phyloP scores from a whole-genome alignment of 2,888 invertebrate genomes.

The Augochlorella aurata region DNA sequence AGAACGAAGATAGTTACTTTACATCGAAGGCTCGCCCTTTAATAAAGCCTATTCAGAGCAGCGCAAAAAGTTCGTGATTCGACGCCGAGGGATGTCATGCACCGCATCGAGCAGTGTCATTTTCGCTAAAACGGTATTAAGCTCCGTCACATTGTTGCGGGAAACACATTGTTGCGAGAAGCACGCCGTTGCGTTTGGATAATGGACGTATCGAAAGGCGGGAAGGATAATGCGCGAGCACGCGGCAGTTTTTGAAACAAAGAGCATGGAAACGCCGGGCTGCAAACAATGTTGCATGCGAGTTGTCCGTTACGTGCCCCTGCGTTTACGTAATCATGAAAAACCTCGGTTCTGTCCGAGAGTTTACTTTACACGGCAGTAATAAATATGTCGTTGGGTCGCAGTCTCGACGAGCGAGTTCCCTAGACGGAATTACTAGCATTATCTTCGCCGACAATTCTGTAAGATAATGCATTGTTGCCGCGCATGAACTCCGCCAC shows the following conservation, averaged over 20 bases:
- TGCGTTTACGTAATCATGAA: constrained; percentile 54
- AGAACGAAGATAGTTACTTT: constrained; percentile 6
- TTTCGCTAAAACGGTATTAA: constrained; percentile 19
- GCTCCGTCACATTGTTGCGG: constrained; percentile 5
- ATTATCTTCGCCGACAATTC: neutral
- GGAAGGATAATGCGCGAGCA: constrained; percentile 35
- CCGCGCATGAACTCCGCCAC: neutral
- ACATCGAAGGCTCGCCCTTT: neutral
- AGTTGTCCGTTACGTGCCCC: constrained; percentile 39
- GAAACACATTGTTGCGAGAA: constrained; percentile 16
- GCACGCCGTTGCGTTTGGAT: constrained; percentile 30
- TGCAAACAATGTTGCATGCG: constrained; percentile 56
- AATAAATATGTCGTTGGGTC: constrained; percentile 19
- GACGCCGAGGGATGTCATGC: constrained; percentile 3
- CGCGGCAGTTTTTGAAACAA: constrained; percentile 50
- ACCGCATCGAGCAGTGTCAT: constrained; percentile 12
- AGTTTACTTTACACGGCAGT: constrained; percentile 42
- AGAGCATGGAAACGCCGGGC: constrained; percentile 44
- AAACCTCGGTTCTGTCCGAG: constrained; percentile 18
- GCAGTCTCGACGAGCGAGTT: constrained; percentile 1
- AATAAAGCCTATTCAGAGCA: constrained; percentile 3
- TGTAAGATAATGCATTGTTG: neutral
- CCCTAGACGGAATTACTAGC: constrained; percentile 6
- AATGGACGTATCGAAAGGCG: constrained; percentile 45
- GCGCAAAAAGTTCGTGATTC: neutral